Base-by-base conservation (phyloP, 2,888 invertebrate genomes). In the Agrypnus murinus region DNA sequence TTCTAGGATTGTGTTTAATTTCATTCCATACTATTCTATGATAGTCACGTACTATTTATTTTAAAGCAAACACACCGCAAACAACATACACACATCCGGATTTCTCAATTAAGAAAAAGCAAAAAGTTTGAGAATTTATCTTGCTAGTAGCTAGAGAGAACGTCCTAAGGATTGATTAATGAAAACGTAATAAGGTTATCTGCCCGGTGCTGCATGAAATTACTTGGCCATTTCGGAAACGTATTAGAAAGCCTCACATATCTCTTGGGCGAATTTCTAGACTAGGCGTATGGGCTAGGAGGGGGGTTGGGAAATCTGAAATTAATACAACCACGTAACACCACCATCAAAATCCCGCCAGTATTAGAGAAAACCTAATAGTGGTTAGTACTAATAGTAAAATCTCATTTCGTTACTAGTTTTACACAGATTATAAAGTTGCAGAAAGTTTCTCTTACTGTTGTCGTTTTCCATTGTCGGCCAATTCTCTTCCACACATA, bases 381-480 rank as follows among this genome's bases (percentile, higher is more conserved):
- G n/a, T n/a, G n/a, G n/a, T n/a, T n/a, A n/a, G n/a, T n/a, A n/a
- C n/a, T n/a, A 12, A 14, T 31, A 32, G 31, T 25, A 50, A 50
- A 50, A 50, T 50, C 19, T 17, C 46, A 46, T 19, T 50, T 50
- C 50, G 50, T 50, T 50, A 32, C 31, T 1, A 46, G 46, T 46
- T 25, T 25, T 46, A 3, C 43, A 46, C 25, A 25, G 46, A 50
- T 50, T 50, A 50, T 50, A 50, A 50, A 50, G 12, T 50, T 50
- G 31, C 12, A 25, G 4, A 25, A 25, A 31, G 14, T 19, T 19
- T 25, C 25, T 25, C 25, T 25, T 5, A 3, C 25, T 25, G 3
- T 25, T 25, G 25, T 25, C 25, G 25, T 25, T 25, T 25, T 43
- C n/a, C n/a, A 43, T 12, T 15, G 14, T 10, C 25, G 48, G 25